Percentiles rank a stretch among this genome's conserved stretches.
Evolutionary conservation across 2,797 vertebrate genomes (phyloP).

Genomic region (Hydrophis major): DNA sequence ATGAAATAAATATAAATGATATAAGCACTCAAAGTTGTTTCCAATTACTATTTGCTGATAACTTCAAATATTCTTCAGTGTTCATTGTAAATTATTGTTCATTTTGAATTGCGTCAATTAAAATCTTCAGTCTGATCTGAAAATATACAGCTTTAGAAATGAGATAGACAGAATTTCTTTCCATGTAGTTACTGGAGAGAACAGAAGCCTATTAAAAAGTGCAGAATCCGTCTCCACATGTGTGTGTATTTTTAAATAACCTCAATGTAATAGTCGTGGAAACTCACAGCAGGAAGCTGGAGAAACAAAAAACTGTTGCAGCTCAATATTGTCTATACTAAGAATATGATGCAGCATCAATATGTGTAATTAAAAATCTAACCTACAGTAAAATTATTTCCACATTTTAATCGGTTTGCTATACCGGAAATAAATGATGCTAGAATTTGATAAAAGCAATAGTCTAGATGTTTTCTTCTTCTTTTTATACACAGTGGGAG

Average conservation of each 20-base stretch:
- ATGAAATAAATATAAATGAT: neutral
- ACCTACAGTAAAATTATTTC: slow-evolving; percentile 44
- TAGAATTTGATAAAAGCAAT: slow-evolving; percentile 46
- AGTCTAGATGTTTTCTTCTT: slow-evolving; percentile 34
- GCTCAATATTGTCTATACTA: slow-evolving; percentile 25
- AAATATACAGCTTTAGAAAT: neutral
- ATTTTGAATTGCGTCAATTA: slow-evolving; percentile 8
- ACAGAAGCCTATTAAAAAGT: neutral
- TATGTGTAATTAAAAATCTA: slow-evolving; percentile 30
- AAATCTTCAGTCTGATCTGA: neutral
- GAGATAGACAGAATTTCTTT: neutral
- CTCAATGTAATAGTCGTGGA: neutral
- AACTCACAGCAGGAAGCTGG: slow-evolving; percentile 19
- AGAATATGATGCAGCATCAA: slow-evolving; percentile 10
- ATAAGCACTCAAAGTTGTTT: neutral
- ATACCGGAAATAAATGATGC: slow-evolving; percentile 38
- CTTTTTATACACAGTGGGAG: slow-evolving; percentile 51
- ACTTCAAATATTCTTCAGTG: slow-evolving; percentile 4
- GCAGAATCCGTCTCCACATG: neutral
- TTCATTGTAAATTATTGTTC: slow-evolving; percentile 15
- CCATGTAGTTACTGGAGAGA: neutral
- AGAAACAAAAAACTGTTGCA: slow-evolving; percentile 20
- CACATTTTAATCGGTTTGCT: slow-evolving; percentile 50
- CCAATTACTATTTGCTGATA: neutral
- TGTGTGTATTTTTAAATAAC: slow-evolving; percentile 1